Evolutionary conservation across 2,888 invertebrate genomes (phyloP).

Genomic region (Idaea straminata): DNA sequence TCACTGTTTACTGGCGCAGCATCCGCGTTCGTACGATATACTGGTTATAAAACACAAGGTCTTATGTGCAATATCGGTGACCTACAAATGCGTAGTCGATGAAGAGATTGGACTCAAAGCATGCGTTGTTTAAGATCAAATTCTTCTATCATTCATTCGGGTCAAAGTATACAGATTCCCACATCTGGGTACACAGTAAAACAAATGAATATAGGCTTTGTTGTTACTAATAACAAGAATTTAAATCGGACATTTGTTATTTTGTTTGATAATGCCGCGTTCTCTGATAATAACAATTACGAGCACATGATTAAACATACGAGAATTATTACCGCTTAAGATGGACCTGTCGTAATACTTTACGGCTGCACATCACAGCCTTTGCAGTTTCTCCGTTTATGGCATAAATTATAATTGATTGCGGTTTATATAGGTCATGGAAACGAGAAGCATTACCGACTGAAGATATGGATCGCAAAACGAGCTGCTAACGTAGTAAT

Average conservation of each 20-base stretch:
- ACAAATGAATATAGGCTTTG: constrained; percentile 55
- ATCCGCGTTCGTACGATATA: constrained; percentile 49
- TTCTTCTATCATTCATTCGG: constrained; percentile 47
- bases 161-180: constrained; percentile 62
- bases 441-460: constrained; percentile 40
- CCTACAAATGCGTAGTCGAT: constrained; percentile 55
- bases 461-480: constrained; percentile 57
- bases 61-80: constrained; percentile 62
- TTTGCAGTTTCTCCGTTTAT: constrained; percentile 54
- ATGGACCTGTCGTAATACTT: constrained; percentile 36
- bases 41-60: constrained; percentile 62
- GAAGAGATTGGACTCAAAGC: constrained; percentile 50
- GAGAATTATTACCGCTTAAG: constrained; percentile 9
- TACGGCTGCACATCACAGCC: constrained; percentile 51
- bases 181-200: constrained; percentile 45
- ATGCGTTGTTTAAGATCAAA: constrained; percentile 48
- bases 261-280: constrained; percentile 65
- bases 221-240: constrained; percentile 43
- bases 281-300: constrained; percentile 54
- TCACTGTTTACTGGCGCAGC: constrained; percentile 35
- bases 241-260: constrained; percentile 44
- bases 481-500: constrained; percentile 29
- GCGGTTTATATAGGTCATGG: constrained; percentile 61
- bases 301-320: constrained; percentile 29
- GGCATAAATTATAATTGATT: constrained; percentile 62